Evolutionary conservation across 2,888 invertebrate genomes (phyloP), one percentile per base, ranked within the genome.

Genomic region (Sisyra nigra): DNA sequence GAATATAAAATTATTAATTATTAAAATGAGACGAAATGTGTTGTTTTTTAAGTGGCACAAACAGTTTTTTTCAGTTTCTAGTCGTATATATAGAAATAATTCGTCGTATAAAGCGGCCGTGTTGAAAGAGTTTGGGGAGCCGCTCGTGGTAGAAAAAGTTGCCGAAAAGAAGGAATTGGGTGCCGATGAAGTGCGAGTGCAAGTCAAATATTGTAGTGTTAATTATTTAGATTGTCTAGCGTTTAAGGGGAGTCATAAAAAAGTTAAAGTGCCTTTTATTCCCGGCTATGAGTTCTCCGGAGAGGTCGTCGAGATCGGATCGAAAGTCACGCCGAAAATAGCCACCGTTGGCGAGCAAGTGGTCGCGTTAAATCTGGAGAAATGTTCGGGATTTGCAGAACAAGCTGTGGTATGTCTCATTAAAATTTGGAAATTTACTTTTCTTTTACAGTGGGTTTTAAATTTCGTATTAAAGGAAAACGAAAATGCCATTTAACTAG

Each of bases 231-330:
- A 80, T 58, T 59, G 71, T 33, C 56, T 70, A 33, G 62, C 69
- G 47, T 66, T 69, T 48, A 58, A 24, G 24, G 24, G 24, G 7
- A 24, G 24, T 7, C 3, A 24, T 7, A 72, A 71, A 45, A 63
- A 62, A 3, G 54, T 53, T 2, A 58, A 67, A 47, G 63, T 66
- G 3, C 78, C 79, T 1, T 69, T 72, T 53, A 59, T 72, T 18
- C 75, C 79, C 42, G 80, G 80, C 5, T 74, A 71, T 56, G 80
- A 81, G 58, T 54, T 76, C 8, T 63, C 68, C 24, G 80, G 80
- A 1, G 71, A 72, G 54, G 63, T 80, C 31, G 38, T 70, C 14
- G 69, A 72, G 58, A 62, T 73, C 19, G 71, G 72, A 1, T 60
- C 60, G 30, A 67, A 67, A 13, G 63, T 67, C 8, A 51, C 59